These are phyloP conservation scores for Pollachius pollachius DNA, from an alignment of 2,113 vertebrate genomes.

Conservation along the genomic window DNA sequence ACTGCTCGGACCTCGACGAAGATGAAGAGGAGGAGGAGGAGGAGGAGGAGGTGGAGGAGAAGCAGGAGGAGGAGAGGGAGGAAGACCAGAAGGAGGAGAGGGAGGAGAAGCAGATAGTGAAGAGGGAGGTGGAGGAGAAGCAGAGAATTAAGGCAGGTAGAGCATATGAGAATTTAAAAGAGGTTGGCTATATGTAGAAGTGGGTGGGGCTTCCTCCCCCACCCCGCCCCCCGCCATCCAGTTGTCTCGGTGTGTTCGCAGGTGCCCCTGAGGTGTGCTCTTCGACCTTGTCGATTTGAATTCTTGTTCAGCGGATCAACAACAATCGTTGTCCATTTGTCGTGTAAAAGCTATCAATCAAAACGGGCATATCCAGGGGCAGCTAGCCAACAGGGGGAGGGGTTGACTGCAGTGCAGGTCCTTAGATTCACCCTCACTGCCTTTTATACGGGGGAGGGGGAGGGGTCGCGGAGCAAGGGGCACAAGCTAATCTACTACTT, in stretches of 20 bases:
- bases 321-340: conserved; percentile 9
- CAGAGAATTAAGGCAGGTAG: background rate
- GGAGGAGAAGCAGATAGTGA: conserved; percentile 49
- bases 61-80: background rate
- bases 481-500: conserved; percentile 63
- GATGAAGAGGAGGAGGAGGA: conserved; percentile 62
- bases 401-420: conserved; percentile 34
- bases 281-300: conserved; percentile 37
- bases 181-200: conserved; percentile 8
- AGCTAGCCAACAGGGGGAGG: conserved; percentile 20
- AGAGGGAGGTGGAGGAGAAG: conserved; percentile 32
- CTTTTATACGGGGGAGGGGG: conserved; percentile 35
- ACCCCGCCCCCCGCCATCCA: no score
- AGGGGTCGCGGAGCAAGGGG: background rate
- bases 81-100: no score
- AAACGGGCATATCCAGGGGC: conserved; percentile 41
- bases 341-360: background rate
- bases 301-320: conserved; percentile 18
- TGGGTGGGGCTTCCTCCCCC: background rate
- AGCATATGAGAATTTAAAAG: background rate
- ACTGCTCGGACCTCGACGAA: conserved; percentile 88
- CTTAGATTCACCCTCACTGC: conserved; percentile 59
- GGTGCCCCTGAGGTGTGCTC: conserved; percentile 48
- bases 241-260: conserved; percentile 6
- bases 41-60: background rate